Percentiles rank a stretch among this genome's conserved stretches.
Conservation (phyloP, 2,113 vertebrate genomes). For the Toxostoma redivivum region DNA sequence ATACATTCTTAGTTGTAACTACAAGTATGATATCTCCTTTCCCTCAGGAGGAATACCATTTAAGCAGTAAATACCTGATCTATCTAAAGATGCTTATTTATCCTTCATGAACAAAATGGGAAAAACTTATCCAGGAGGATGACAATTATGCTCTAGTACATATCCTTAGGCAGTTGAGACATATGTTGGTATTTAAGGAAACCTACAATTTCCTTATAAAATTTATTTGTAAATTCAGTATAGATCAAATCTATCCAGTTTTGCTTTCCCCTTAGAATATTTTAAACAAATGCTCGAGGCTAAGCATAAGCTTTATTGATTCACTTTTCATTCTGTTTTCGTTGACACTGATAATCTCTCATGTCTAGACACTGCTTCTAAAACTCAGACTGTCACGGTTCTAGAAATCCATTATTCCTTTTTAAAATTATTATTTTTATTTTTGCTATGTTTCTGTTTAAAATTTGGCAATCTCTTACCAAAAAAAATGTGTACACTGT, state of each 20-base stretch:
- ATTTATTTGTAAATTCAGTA: background rate
- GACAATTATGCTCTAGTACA: background rate
- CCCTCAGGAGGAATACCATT: background rate
- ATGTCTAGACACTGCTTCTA: background rate
- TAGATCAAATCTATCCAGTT: background rate
- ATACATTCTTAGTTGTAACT: background rate
- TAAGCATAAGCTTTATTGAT: background rate
- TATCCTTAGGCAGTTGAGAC: background rate
- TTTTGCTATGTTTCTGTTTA: background rate
- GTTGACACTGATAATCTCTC: background rate
- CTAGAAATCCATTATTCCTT: background rate
- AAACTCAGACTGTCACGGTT: accelerated
- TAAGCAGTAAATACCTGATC: background rate
- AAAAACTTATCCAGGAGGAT: background rate
- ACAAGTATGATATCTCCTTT: background rate
- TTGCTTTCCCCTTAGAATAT: background rate
- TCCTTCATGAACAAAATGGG: background rate
- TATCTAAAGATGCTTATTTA: background rate
- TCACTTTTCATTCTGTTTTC: background rate
- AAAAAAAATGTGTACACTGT: background rate
- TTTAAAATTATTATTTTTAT: background rate
- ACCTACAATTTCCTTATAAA: background rate
- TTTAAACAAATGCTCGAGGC: background rate
- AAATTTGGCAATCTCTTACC: background rate
- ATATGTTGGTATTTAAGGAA: background rate